Evolutionary conservation across 2,797 vertebrate genomes (phyloP).

Genomic region (Naso thynnoides): DNA sequence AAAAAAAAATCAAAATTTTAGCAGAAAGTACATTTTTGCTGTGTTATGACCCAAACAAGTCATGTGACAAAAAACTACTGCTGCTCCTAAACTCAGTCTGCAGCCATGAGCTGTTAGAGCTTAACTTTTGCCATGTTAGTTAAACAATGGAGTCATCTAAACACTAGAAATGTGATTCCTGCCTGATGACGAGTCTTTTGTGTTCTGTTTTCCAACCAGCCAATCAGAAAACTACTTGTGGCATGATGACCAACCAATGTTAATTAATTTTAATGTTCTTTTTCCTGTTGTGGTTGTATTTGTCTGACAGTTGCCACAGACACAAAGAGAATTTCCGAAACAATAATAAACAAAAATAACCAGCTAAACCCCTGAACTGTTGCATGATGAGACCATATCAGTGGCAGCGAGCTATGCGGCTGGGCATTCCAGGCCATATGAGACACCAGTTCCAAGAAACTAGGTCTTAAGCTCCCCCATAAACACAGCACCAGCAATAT

Average conservation of each 20-base stretch:
- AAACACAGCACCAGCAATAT: conserved; percentile 91
- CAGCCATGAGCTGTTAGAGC: not conserved
- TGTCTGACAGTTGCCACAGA: too few relatives aligned
- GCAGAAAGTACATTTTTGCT: not conserved
- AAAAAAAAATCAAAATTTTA: not conserved
- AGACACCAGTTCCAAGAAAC: conserved; percentile 90
- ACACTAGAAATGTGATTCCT: conserved; percentile 13
- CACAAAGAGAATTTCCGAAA: too few relatives aligned
- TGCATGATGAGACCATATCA: conserved; percentile 91
- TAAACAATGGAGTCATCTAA: conserved; percentile 24
- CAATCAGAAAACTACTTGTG: conserved; percentile 48
- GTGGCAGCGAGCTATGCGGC: conserved; percentile 90
- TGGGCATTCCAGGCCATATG: conserved; percentile 91
- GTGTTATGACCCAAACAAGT: not conserved
- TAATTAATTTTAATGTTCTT: too few relatives aligned
- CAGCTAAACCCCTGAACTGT: conserved; percentile 71
- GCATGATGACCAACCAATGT: conserved; percentile 83
- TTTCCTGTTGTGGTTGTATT: too few relatives aligned
- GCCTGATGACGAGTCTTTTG: conserved; percentile 12
- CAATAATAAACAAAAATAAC: too few relatives aligned
- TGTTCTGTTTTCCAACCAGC: conserved; percentile 24
- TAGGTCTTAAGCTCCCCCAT: conserved; percentile 84
- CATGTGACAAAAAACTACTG: not conserved
- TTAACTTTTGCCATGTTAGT: not conserved
- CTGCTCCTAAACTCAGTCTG: not conserved